These are phyloP conservation scores for Acanthoscelides obtectus DNA, from an alignment of 2,888 invertebrate species.

Conservation along the genomic window DNA sequence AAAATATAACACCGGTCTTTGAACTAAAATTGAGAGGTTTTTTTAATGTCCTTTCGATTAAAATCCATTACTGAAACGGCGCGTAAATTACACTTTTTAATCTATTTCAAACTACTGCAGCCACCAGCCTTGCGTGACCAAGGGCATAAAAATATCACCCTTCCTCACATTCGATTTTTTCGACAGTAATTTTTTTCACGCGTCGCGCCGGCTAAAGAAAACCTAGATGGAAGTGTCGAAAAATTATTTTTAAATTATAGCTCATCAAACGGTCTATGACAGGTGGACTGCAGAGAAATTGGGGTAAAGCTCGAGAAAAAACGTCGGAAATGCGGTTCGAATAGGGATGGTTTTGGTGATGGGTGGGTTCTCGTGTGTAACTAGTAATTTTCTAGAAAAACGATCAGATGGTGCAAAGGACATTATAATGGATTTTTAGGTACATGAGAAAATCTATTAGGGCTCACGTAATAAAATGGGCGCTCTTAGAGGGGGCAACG, in stretches of 20 bases:
- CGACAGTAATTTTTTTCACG: neutral
- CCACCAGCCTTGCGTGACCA: neutral
- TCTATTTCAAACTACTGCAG: too few species aligned
- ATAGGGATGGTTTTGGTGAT: neutral
- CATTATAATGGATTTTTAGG: neutral
- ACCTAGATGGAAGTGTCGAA: neutral
- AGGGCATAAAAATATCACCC: neutral
- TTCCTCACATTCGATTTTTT: neutral
- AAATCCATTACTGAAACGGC: too few species aligned
- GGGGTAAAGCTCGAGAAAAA: neutral
- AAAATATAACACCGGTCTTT: too few species aligned
- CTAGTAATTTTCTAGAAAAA: neutral
- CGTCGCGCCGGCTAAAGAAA: neutral
- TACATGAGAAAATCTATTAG: neutral
- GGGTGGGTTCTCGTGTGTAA: neutral
- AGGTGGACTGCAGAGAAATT: neutral
- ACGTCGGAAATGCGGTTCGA: neutral
- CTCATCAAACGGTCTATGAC: neutral
- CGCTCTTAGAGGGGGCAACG: too few species aligned
- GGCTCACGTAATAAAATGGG: too few species aligned
- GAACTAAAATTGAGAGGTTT: too few species aligned
- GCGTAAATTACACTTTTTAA: too few species aligned
- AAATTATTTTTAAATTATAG: conserved; percentile 1
- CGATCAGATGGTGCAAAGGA: neutral
- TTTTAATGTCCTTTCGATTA: too few species aligned